phyloP scores from a whole-genome alignment of 2,888 invertebrate genomes.

The Xestia sexstrigata region DNA sequence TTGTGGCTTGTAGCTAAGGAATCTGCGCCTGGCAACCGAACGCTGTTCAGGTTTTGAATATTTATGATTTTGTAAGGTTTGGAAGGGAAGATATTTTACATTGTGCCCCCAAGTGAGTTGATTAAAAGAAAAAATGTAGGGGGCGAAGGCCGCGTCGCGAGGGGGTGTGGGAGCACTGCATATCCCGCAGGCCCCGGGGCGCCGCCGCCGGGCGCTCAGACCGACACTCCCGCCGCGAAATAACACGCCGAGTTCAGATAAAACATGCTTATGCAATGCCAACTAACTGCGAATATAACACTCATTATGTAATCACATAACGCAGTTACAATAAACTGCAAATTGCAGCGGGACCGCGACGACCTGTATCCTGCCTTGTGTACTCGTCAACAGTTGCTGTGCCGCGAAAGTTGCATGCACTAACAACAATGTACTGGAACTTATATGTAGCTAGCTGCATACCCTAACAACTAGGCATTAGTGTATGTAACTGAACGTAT shows the following conservation, averaged over 20 bases:
- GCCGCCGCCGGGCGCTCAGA: constrained; percentile 63
- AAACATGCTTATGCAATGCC: constrained; percentile 75
- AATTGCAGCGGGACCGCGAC: constrained; percentile 23
- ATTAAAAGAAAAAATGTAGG: constrained; percentile 75
- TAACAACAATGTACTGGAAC: constrained; percentile 8
- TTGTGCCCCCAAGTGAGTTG: constrained; percentile 76
- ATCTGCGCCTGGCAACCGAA: constrained; percentile 4
- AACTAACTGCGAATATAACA: constrained; percentile 52
- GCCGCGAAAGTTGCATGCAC: constrained; percentile 26
- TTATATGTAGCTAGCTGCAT: constrained; percentile 27
- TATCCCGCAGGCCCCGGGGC: constrained; percentile 70
- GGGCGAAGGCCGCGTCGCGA: constrained; percentile 56
- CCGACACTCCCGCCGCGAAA: constrained; percentile 70
- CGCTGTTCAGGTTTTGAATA: constrained; percentile 30
- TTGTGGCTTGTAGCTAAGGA: constrained; percentile 65
- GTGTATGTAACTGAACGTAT: constrained; percentile 10
- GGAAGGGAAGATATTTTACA: constrained; percentile 66
- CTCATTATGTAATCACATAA: constrained; percentile 47
- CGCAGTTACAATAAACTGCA: constrained; percentile 28
- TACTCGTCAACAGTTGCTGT: neutral
- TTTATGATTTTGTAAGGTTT: constrained; percentile 29
- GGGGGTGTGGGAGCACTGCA: constrained; percentile 59
- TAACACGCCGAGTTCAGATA: constrained; percentile 75
- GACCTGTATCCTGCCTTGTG: constrained; percentile 7
- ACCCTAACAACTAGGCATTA: constrained; percentile 18